Base-by-base conservation (phyloP, 2,797 vertebrate species). In the Scarus forsteni region DNA sequence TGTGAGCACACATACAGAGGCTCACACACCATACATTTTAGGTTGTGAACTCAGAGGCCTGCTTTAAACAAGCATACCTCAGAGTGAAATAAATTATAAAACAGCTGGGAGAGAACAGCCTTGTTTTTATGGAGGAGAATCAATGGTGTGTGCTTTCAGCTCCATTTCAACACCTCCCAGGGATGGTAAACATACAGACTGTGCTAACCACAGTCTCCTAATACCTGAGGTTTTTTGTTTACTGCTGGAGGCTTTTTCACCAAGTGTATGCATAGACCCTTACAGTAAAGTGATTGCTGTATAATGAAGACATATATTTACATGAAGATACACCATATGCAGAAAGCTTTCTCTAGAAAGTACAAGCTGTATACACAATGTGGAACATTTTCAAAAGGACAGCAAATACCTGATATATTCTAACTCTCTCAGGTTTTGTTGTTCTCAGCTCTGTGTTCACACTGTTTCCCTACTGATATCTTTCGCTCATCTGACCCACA, bases 1-100 rank as follows among this genome's bases (percentile, higher is more conserved):
- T 54, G 14, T 62, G 59, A 3, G 6, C 49, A 54, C 63, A 67
- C 73, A 59, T 15, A 19, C 16, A 34, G 19, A 27, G 27, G 27
- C 27, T 27, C n/a, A 50, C 19, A 19, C 16, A 0, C 19, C 40
- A 73, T 72, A 15, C 11, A 69, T 83, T 78, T 74, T 48, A 49
- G 62, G 58, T 15, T 54, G 36, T 66, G 59, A 1, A 1, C 39
- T 52, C 56, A 57, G 27, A 65, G 44, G 42, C 67, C 12, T 0
- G 2, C 51, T 52, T 71, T 35, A 38, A 43, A 48, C 49, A 52
- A 53, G 58, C 42, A 8, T 57, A 79, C 18, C 66, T 75, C 53
- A 49, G 64, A 77, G 55, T 43, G 44, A 60, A 7, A 73, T 79
- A 50, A 69, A 81, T 81, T 70, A 80, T 74, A 61, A 53, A 82